Evolutionary conservation across 2,888 invertebrate species (phyloP).

Genomic region (Hydrotaea cyrtoneurina): DNA sequence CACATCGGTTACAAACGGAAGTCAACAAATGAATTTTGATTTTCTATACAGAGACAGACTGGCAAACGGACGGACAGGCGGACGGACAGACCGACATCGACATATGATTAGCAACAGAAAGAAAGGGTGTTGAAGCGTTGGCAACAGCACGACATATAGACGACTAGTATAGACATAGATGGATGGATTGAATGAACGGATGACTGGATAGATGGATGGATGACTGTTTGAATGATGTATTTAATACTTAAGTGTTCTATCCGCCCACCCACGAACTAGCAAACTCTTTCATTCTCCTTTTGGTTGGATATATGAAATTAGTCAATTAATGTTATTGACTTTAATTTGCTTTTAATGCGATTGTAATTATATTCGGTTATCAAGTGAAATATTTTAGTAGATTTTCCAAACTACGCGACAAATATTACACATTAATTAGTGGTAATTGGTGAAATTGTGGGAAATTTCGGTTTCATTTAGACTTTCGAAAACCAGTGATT

Average conservation of each 20-base stretch:
- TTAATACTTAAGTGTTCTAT: slow-evolving; percentile 50
- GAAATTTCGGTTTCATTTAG: no score
- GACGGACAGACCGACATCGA: neutral
- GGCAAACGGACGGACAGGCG: neutral
- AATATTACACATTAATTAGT: no score
- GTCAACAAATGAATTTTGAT: slow-evolving; percentile 78
- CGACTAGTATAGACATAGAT: slow-evolving; percentile 54
- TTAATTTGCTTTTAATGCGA: slow-evolving; percentile 47
- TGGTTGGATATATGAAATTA: slow-evolving; percentile 60
- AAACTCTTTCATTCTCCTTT: neutral
- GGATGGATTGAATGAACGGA: slow-evolving; percentile 45
- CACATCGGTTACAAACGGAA: slow-evolving; percentile 71
- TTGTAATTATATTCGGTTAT: neutral
- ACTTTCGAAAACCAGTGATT: no score
- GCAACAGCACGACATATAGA: neutral
- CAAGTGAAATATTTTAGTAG: neutral
- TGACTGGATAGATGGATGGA: slow-evolving; percentile 31
- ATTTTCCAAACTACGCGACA: no score
- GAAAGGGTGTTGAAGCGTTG: slow-evolving; percentile 76
- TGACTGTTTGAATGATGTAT: slow-evolving; percentile 45
- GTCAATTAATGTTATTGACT: slow-evolving; percentile 66
- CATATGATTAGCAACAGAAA: slow-evolving; percentile 36
- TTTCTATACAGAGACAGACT: slow-evolving; percentile 47
- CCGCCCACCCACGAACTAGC: neutral
- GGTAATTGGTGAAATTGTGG: no score